These are phyloP conservation scores for Argyrosomus regius DNA, from an alignment of 2,797 vertebrate genomes.

Conservation along the genomic window DNA sequence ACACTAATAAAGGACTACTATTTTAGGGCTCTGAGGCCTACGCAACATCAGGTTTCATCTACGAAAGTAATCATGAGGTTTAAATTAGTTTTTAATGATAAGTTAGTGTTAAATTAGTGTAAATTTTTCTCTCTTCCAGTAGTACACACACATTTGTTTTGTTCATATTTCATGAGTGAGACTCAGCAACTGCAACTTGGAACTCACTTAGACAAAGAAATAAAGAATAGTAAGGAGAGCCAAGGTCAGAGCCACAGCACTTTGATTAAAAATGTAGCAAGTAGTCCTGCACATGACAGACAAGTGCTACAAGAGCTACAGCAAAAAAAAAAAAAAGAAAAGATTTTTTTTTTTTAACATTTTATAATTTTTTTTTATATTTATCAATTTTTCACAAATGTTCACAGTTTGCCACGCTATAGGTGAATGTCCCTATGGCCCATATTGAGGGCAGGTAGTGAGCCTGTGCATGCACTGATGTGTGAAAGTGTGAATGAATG, in stretches of 20 bases:
- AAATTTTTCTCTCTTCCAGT: background rate
- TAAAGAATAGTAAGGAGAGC: background rate
- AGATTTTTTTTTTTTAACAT: background rate
- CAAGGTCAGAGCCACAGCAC: constrained; percentile 1
- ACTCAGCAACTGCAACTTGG: background rate
- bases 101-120: too few relatives aligned
- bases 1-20: background rate
- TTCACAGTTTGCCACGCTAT: constrained; percentile 13
- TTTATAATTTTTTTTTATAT: constrained; percentile 25
- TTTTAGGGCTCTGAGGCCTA: background rate
- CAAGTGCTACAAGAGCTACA: background rate
- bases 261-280: constrained; percentile 6
- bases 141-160: background rate
- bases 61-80: background rate
- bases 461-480: constrained; percentile 1
- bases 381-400: constrained; percentile 33
- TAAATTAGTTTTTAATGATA: background rate
- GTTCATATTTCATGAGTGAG: background rate
- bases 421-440: constrained; percentile 13
- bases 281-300: constrained; percentile 11
- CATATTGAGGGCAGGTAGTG: background rate
- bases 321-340: background rate
- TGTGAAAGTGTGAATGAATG: constrained; percentile 40
- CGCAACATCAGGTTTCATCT: background rate
- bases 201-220: background rate